Conservation (phyloP, 2,113 vertebrate genomes). For the Engystomops pustulosus region DNA sequence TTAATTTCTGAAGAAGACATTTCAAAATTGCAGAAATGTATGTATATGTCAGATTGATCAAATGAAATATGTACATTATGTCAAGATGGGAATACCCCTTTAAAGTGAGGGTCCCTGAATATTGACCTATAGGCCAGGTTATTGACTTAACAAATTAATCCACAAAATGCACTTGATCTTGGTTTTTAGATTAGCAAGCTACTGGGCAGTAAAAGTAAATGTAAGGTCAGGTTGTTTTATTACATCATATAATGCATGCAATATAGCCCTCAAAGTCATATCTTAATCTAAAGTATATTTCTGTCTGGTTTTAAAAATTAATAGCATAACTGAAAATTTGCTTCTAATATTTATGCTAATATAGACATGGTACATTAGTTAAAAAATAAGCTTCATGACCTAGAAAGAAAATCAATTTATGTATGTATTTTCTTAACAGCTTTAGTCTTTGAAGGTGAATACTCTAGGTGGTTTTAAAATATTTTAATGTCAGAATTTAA, state of each 20-base stretch:
- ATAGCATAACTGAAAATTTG: slow-evolving; percentile 29
- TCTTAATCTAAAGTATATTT: slow-evolving; percentile 25
- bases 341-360: slow-evolving; percentile 53
- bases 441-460: slow-evolving; percentile 54
- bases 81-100: no score
- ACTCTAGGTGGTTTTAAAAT: slow-evolving; percentile 29
- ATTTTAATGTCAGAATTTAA: slow-evolving; percentile 10
- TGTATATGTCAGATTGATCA: no score
- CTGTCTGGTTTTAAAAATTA: slow-evolving; percentile 33
- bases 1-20: no score
- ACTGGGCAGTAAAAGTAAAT: no score
- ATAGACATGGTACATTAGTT: slow-evolving; percentile 38
- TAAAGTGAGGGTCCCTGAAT: no score
- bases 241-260: slow-evolving; percentile 6
- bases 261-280: slow-evolving; percentile 29
- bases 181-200: no score
- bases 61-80: no score
- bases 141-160: no score
- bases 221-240: slow-evolving; percentile 11
- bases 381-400: slow-evolving; percentile 45
- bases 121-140: no score
- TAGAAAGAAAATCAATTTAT: slow-evolving; percentile 44
- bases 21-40: no score
- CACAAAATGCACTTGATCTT: no score
- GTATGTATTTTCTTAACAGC: slow-evolving; percentile 39